Base-by-base conservation (phyloP, 2,113 vertebrate genomes). In the Sciurus niger region DNA sequence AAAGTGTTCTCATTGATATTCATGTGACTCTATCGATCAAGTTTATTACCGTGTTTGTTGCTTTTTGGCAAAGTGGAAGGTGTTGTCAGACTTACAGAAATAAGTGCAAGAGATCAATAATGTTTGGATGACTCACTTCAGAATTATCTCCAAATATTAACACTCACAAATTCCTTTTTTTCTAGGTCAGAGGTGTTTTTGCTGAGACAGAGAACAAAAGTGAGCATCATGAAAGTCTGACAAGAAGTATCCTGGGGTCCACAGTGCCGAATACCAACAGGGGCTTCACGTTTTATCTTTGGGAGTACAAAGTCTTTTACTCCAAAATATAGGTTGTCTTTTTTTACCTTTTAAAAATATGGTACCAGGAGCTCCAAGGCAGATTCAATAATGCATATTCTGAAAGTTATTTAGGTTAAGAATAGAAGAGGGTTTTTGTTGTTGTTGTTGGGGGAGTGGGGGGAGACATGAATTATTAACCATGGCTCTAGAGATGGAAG, bases 381-480 rank as follows among this genome's bases (percentile, higher is more conserved):
- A 84, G 89, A 46, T 14, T 86, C 83, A 88, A 97, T 89, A 84
- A 84, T 1, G 77, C 92, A 74, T 28, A 28, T 90, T 97, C 65
- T 58, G 89, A 63, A 82, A 89, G 92, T 84, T 55, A 77, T 74
- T 97, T 72, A 82, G 84, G 92, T 84, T 68, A 90, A 72, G 96
- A 97, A 95, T 46, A 94, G 94, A 92, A 2, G 86, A 97, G 55
- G 84, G 90, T 92, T 80, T 10, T 58, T 53, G 17, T 58, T 58
- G 20, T 58, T 58, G 55, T 79, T n/a, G 25, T 92, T 91, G 65
- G 74, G 90, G 70, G 48, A 28, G 18, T 24, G 28, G 22, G 79
- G 43, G 43, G 84, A 87, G 93, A 94, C 65, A 95, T 99, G 94
- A 99, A 99, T 99, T 98, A 99, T 99, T 99, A 97, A 99, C 9